Evolutionary conservation across 1,140 invertebrate species (phyloP).

Genomic region (Hylyphantes graminicola): DNA sequence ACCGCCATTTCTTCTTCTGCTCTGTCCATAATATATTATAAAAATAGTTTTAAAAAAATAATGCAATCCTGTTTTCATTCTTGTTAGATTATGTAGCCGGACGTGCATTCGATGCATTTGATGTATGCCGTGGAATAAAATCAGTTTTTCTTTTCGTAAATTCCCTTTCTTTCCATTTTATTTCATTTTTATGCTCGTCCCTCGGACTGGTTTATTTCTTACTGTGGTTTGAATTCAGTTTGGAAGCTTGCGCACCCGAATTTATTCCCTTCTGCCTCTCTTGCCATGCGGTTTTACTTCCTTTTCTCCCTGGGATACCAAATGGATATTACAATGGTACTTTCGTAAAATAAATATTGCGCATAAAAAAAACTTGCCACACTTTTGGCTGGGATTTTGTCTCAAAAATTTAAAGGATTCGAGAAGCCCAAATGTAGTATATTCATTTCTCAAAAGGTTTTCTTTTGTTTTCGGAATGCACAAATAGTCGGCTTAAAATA

Average conservation of each 20-base stretch:
- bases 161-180: conserved; percentile 45
- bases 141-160: conserved; percentile 50
- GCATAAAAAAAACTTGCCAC: not conserved
- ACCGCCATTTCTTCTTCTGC: conserved; percentile 28
- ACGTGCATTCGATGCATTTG: conserved; percentile 51
- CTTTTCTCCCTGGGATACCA: conserved; percentile 23
- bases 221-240: conserved; percentile 48
- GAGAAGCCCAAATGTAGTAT: too few species aligned
- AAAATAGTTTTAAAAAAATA: conserved; percentile 28
- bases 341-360: not conserved
- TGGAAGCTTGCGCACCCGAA: conserved; percentile 5
- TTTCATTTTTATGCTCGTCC: conserved; percentile 58
- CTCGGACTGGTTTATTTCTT: conserved; percentile 57
- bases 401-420: too few species aligned
- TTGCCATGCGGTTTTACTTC: not conserved
- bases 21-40: conserved; percentile 59
- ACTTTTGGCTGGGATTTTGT: not conserved
- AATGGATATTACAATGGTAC: conserved; percentile 53
- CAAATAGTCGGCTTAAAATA: too few species aligned
- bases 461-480: too few species aligned
- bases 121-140: conserved; percentile 58
- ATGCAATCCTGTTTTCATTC: conserved; percentile 50
- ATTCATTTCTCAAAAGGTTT: too few species aligned
- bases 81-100: conserved; percentile 52
- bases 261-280: conserved; percentile 28